These are phyloP conservation scores for Indicator maculatus DNA, from an alignment of 2,113 vertebrate species.

Conservation along the genomic window DNA sequence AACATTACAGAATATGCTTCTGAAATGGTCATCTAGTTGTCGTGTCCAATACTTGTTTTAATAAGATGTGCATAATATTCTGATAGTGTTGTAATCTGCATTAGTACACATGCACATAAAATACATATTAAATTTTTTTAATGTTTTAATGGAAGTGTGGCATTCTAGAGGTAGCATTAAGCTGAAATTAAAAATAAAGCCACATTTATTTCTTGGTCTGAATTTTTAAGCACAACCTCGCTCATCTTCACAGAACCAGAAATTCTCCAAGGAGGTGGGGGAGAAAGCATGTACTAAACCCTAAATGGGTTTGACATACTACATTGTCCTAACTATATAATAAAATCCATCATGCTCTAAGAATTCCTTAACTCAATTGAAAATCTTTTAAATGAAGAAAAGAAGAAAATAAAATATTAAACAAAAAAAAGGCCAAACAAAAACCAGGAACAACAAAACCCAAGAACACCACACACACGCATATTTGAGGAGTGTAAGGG, in stretches of 20 bases:
- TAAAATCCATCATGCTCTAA: not conserved
- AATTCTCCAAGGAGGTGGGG: not conserved
- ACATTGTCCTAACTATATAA: not conserved
- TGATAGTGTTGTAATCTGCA: not conserved
- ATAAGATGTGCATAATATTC: not conserved
- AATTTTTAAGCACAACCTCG: not conserved
- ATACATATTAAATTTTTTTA: not conserved
- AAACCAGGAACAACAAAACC: not conserved
- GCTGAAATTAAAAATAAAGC: not conserved
- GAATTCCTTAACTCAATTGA: not conserved
- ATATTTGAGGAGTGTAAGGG: not conserved
- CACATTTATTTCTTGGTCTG: not conserved
- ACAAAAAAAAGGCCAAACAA: not conserved
- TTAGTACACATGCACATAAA: not conserved
- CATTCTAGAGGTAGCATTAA: not conserved
- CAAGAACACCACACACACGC: not conserved
- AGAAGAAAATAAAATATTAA: too few species aligned
- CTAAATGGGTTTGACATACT: not conserved
- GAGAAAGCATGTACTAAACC: not conserved
- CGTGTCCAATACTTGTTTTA: not conserved
- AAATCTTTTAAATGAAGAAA: not conserved
- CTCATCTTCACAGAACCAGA: not conserved
- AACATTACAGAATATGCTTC: not conserved
- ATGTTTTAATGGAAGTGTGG: not conserved
- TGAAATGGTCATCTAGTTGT: not conserved